A percentile compares a stretch with the other conserved stretches of the same genome.
Conservation (phyloP, 92 coral and sea anemone genomes). For the Phymanthus crucifer region DNA sequence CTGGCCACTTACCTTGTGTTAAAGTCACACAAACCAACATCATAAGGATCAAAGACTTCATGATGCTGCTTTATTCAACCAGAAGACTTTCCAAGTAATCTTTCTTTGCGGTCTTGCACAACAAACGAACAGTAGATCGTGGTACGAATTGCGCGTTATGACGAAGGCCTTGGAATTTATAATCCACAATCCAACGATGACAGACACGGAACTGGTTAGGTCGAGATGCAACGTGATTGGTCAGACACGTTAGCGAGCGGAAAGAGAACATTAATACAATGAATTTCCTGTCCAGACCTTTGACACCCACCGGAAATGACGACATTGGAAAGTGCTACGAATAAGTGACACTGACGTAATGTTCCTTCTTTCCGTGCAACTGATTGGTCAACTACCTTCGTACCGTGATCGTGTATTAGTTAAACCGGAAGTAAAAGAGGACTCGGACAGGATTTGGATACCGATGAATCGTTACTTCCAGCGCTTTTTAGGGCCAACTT, state of each 20-base stretch:
- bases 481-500: no score
- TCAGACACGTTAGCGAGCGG: neutral
- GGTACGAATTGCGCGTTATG: conserved; percentile 30
- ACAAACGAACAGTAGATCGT: neutral
- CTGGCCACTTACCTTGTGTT: conserved; percentile 5
- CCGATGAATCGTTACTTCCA: no score
- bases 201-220: neutral
- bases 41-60: conserved; percentile 4
- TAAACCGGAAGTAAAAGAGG: no score
- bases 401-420: no score
- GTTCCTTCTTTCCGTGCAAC: no score
- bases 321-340: neutral
- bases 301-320: neutral
- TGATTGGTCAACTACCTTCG: no score
- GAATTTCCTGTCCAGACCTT: neutral
- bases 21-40: conserved; percentile 10
- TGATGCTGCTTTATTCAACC: neutral
- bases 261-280: neutral
- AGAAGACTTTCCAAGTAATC: conserved; percentile 1
- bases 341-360: neutral
- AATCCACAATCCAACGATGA: neutral
- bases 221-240: neutral
- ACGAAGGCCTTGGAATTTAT: neutral
- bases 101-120: neutral
- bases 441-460: no score